Evolutionary conservation across 2,797 vertebrate species (phyloP), one percentile per base, ranked within the genome.

Genomic region (Cuniculus paca): DNA sequence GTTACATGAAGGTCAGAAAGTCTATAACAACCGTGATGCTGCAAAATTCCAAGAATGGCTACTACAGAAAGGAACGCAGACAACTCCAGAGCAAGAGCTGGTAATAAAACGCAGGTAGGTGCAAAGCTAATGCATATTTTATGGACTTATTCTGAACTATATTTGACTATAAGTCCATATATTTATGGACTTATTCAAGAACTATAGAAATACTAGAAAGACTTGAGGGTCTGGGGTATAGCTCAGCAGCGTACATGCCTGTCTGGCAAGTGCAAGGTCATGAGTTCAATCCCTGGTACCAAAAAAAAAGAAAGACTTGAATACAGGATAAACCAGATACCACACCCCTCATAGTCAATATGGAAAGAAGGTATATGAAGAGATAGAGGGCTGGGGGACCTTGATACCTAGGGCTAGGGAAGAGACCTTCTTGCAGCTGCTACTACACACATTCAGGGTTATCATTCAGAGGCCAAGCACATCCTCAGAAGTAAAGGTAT

Each of bases 11-110:
- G 12, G 16, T 17, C 91, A 52, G 12, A 72, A 2, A 50, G 39
- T 87, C 45, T 88, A 12, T 34, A 52, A 96, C 4, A 26, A 5
- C 12, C 31, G 34, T 11, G 68, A 95, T 34, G 85, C 77, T 9
- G n/a, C 85, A 1, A 75, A n/a, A 0, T 98, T 97, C 48, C 93
- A 96, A 42, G 52, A 94, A 19, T 97, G 96, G 94, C 65, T 98
- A 3, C 88, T 96, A 70, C 24, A 85, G 48, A 90, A 96, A 92
- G 80, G 52, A 58, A 54, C 50, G 56, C 79, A 74, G 28, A 45
- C 84, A 36, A 61, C 52, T 68, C 52, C 26, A 26, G 36, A 93
- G 2, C 95, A 96, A 70, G 80, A 97, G 7, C n/a, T 6, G 1
- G 36, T 96, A 14, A 61, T 94, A 50, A 95, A 92, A 63, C 85